These are phyloP conservation scores for Euura lappo DNA, from an alignment of 1,140 invertebrate species.

Conservation along the genomic window DNA sequence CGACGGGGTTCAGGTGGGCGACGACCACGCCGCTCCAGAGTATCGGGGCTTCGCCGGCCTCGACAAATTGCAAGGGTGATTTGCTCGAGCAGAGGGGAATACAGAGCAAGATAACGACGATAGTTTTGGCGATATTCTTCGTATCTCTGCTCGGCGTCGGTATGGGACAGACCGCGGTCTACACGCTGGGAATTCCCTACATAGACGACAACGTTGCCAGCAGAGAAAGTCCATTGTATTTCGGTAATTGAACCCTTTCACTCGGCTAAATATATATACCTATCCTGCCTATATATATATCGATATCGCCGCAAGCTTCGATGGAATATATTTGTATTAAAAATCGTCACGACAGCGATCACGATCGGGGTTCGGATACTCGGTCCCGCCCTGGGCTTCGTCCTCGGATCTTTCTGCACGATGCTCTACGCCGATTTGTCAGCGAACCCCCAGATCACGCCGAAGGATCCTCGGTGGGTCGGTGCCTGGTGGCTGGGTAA, in stretches of 20 bases:
- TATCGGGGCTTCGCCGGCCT: constrained; percentile 35
- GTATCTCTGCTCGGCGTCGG: constrained; percentile 87
- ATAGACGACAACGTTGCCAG: constrained; percentile 94
- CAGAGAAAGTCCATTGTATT: constrained; percentile 91
- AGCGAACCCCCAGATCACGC: constrained; percentile 75
- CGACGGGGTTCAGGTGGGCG: constrained; percentile 37
- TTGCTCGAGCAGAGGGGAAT: constrained; percentile 67
- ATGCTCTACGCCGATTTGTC: constrained; percentile 84
- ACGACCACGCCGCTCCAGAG: constrained; percentile 28
- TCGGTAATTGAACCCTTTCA: constrained; percentile 68
- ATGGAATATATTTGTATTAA: background rate
- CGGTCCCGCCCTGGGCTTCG: constrained; percentile 88
- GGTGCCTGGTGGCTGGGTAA: constrained; percentile 92
- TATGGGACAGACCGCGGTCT: constrained; percentile 91
- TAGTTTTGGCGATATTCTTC: constrained; percentile 86
- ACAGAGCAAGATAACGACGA: constrained; percentile 77
- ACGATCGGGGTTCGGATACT: constrained; percentile 91
- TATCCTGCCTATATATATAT: no score
- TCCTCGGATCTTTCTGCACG: constrained; percentile 90
- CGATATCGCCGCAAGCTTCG: no score
- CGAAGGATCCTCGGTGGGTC: constrained; percentile 88
- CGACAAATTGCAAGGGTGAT: constrained; percentile 63
- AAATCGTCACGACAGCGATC: constrained; percentile 69
- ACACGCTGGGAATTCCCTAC: constrained; percentile 91
- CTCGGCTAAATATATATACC: constrained; percentile 14